A percentile compares a stretch with the other conserved stretches of the same genome.
Evolutionary conservation across 2,888 invertebrate genomes (phyloP).

Genomic region (Pseudanteris insignis): DNA sequence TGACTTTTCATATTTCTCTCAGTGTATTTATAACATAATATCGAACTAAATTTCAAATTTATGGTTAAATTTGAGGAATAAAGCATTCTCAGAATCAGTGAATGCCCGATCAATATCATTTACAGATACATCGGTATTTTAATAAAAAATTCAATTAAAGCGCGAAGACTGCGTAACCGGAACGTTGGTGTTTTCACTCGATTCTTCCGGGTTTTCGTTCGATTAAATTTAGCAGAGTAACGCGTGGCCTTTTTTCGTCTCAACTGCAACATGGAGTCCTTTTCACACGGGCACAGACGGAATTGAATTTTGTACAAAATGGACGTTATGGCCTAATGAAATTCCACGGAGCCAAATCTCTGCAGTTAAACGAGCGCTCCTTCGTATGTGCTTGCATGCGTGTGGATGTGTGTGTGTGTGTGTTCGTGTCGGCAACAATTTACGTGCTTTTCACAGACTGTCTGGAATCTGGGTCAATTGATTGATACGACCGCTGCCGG

Average conservation of each 20-base stretch:
- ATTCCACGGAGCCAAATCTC: constrained; percentile 23
- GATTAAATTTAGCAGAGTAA: constrained; percentile 23
- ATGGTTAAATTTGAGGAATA: too few relatives aligned
- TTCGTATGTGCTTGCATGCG: neutral
- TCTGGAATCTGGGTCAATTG: constrained; percentile 33
- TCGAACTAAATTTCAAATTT: too few relatives aligned
- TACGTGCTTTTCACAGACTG: constrained; percentile 10
- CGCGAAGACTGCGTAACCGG: neutral
- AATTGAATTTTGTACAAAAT: constrained; percentile 35
- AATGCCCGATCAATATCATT: too few relatives aligned
- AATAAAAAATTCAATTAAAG: constrained; percentile 4
- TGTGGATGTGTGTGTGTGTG: neutral
- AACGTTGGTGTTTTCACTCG: constrained; percentile 7
- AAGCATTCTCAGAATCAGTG: too few relatives aligned
- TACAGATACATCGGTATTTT: neutral
- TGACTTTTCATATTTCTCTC: too few relatives aligned
- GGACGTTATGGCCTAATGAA: constrained; percentile 36
- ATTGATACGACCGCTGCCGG: constrained; percentile 36
- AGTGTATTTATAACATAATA: too few relatives aligned
- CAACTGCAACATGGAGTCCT: constrained; percentile 18
- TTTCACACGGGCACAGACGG: constrained; percentile 22
- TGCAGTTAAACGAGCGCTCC: constrained; percentile 3
- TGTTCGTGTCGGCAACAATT: constrained; percentile 16
- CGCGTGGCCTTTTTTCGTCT: constrained; percentile 25
- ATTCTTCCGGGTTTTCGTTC: constrained; percentile 11